These are phyloP conservation scores for Siderastrea siderea DNA, from an alignment of 92 coral and sea anemone genomes.

Conservation along the genomic window DNA sequence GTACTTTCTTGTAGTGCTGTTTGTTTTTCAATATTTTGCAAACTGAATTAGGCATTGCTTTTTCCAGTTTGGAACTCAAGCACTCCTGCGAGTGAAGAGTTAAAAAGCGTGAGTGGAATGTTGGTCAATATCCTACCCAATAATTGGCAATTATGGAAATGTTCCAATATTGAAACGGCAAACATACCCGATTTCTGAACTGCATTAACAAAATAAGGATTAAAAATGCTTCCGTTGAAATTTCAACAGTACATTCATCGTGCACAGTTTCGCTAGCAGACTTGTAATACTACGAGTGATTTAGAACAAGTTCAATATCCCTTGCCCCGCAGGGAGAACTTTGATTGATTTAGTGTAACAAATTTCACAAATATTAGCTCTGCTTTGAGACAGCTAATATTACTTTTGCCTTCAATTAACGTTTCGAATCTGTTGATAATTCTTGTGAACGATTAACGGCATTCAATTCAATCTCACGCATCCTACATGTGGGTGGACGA, in stretches of 20 bases:
- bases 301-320: constrained; percentile 2
- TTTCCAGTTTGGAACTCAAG: neutral
- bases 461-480: constrained; percentile 3
- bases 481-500: neutral
- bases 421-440: neutral
- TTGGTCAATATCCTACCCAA: neutral
- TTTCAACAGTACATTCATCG: neutral
- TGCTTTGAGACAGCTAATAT: constrained; percentile 7
- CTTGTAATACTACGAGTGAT: neutral
- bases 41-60: neutral
- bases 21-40: neutral
- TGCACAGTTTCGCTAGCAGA: neutral
- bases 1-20: neutral
- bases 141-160: neutral
- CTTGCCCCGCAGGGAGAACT: neutral
- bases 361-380: constrained; percentile 23
- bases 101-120: constrained; percentile 6
- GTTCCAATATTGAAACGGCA: constrained; percentile 10
- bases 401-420: neutral
- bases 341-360: constrained; percentile 28
- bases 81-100: neutral
- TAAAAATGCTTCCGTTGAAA: neutral
- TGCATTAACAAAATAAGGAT: neutral
- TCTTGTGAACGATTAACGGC: neutral
- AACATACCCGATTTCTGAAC: neutral